phyloP scores from a whole-genome alignment of 2,888 invertebrate genomes.

The Aphodius sticticus region DNA sequence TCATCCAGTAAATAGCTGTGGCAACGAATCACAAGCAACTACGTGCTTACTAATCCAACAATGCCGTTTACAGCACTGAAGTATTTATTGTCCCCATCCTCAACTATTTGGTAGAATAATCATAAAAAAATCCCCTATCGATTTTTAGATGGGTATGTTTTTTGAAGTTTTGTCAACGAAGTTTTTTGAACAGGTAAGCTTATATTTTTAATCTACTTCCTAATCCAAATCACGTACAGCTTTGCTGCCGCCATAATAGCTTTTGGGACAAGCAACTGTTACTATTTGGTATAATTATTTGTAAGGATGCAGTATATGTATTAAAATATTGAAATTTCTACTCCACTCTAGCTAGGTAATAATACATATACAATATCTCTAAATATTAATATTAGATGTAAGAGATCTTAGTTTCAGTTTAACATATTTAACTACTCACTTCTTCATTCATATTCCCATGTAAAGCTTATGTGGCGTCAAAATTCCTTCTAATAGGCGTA shows the following conservation, averaged over 20 bases:
- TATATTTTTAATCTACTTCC: constrained; percentile 15
- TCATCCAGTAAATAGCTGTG: background rate
- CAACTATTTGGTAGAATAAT: constrained; percentile 12
- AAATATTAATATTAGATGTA: background rate
- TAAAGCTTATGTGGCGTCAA: constrained; percentile 4
- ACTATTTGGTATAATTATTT: constrained; percentile 16
- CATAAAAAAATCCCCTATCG: constrained; percentile 18
- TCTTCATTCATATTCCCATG: background rate
- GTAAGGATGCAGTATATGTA: background rate
- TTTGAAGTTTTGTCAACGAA: background rate
- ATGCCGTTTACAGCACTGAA: constrained; percentile 5
- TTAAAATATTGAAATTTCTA: background rate
- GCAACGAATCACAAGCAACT: background rate
- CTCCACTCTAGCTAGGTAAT: background rate
- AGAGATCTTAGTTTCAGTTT: background rate
- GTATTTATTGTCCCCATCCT: background rate
- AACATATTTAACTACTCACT: background rate
- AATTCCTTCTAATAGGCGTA: background rate
- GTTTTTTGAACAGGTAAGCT: constrained; percentile 27
- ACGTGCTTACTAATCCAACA: constrained; percentile 11
- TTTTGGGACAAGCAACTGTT: constrained; percentile 23
- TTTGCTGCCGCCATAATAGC: constrained; percentile 28
- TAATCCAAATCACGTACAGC: constrained; percentile 26
- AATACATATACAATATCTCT: background rate
- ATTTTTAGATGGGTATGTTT: constrained; percentile 16